Base-by-base conservation (phyloP, 2,797 vertebrate genomes). In the Danionella dracula region DNA sequence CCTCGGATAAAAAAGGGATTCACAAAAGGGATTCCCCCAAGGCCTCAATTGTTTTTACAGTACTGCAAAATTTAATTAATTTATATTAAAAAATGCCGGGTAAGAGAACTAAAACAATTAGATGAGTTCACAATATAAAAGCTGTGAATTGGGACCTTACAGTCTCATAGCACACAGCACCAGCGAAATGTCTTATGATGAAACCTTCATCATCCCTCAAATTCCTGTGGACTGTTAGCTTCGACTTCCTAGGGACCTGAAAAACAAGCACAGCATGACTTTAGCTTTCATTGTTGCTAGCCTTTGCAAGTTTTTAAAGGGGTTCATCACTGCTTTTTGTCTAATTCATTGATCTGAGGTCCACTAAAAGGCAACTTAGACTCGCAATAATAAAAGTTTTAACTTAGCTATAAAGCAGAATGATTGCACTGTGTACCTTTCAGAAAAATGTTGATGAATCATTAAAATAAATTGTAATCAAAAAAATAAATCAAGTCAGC, bases 101-200 rank as follows among this genome's bases (percentile, higher is more conserved):
- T 44, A 42, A 34, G 8, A 64, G 6, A 62, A 40, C 5, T 51
- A 51, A 54, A 54, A 64, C 23, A 63, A 53, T 10, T 11, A 42
- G n/a, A 46, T 19, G 11, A 4, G 10, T 54, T 46, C 8, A 1
- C 35, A 29, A 8, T 23, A 37, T 40, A 19, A 34, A 11, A 0
- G 5, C 7, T 23, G 34, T 46, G 31, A 50, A 56, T n/a, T 31
- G 20, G 35, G 13, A 51, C 53, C 75, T 76, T 88, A 99, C 97
- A 62, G 97, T 99, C 81, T 98, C 95, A n/a, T 99, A 99, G 87
- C 97, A 99, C 8, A 99, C 96, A 0, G 96, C 97, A 81, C 97
- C 97, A 9, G 96, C 96, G 76, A 99, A 99, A 83, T 99, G 97
- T 31, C 96, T 89, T 79, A 98, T 80, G 48, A 99, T 94, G 55